Evolutionary conservation across 2,113 vertebrate genomes (phyloP), one percentile per base, ranked within the genome.

Genomic region (Sapajus apella): DNA sequence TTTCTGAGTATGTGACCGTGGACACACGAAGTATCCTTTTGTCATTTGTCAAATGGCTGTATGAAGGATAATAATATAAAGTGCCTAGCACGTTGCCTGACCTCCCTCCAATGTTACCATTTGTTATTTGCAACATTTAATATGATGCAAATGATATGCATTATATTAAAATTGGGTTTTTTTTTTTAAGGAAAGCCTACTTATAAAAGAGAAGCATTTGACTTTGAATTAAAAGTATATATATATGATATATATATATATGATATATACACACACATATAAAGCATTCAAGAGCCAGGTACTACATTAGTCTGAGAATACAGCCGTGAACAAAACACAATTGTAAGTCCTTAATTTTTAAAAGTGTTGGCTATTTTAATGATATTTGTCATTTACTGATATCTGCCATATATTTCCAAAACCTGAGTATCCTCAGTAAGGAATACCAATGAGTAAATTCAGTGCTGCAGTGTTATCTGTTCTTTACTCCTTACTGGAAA

Each of bases 171-270:
- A 70, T 32, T 30, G 12, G 16, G 20, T 17, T 32, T 20, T 50
- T 20, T 50, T 96, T 96, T 84, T 68, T 77, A 52, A 52, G 55
- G 20, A 52, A 95, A 79, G 2, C 8, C 47, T 92, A 88, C 23
- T 55, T 90, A 81, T 82, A 89, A 77, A 64, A 66, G 94, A 40
- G 55, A 90, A 94, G 56, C 2, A 92, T 50, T 86, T 91, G 72
- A 55, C 13, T 91, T 97, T 82, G 32, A 77, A 56, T 81, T 43
- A 55, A 96, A 87, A 17, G 52, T 17, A 52, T 52, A 52, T 18
- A 52, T 52, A 5, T 52, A 52, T 17, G n/a, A 4, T 50, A 52
- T 52, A 50, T 50, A 14, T 14, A 50, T 50, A 50, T 14, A 50
- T n/a, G n/a, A 4, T n/a, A 50, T 52, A 52, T 52, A 52, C 16